A percentile compares a stretch with the other conserved stretches of the same genome.
These are phyloP conservation scores for Otolemur crassicaudatus DNA, from an alignment of 2,797 vertebrate genomes.

Conservation along the genomic window DNA sequence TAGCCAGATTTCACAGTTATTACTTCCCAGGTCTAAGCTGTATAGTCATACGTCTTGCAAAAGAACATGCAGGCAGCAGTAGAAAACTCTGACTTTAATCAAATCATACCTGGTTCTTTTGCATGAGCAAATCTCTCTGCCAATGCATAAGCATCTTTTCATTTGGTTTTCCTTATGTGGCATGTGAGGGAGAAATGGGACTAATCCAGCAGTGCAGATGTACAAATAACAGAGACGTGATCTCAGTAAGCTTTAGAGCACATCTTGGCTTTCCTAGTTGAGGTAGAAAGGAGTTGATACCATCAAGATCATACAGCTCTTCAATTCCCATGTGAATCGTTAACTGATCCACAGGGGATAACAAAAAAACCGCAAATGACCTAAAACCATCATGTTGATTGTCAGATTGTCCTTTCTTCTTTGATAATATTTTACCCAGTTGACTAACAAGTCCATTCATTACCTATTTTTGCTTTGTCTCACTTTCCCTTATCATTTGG, in stretches of 20 bases:
- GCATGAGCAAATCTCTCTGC: slow-evolving; percentile 33
- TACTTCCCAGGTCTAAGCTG: slow-evolving; percentile 65
- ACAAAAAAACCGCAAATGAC: background rate
- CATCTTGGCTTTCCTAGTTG: slow-evolving; percentile 9
- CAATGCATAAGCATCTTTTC: slow-evolving; percentile 54
- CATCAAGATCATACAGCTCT: background rate
- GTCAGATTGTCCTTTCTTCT: background rate
- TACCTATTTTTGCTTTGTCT: background rate
- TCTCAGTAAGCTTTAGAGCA: background rate
- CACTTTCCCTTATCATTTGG: slow-evolving; percentile 6
- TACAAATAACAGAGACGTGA: slow-evolving; percentile 8
- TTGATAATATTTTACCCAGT: background rate
- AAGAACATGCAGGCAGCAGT: slow-evolving; percentile 53
- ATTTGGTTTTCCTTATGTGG: slow-evolving; percentile 55
- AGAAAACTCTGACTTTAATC: slow-evolving; percentile 45
- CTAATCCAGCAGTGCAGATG: background rate
- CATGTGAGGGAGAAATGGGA: slow-evolving; percentile 5
- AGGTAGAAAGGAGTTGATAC: background rate
- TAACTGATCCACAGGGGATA: slow-evolving; percentile 17
- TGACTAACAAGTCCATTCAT: background rate
- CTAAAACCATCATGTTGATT: background rate
- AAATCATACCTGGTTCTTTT: slow-evolving; percentile 63
- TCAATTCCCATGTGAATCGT: background rate
- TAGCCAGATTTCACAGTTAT: slow-evolving; percentile 66
- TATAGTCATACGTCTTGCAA: slow-evolving; percentile 58